Evolutionary conservation across 2,888 invertebrate species (phyloP).

Genomic region (Myathropa florea): DNA sequence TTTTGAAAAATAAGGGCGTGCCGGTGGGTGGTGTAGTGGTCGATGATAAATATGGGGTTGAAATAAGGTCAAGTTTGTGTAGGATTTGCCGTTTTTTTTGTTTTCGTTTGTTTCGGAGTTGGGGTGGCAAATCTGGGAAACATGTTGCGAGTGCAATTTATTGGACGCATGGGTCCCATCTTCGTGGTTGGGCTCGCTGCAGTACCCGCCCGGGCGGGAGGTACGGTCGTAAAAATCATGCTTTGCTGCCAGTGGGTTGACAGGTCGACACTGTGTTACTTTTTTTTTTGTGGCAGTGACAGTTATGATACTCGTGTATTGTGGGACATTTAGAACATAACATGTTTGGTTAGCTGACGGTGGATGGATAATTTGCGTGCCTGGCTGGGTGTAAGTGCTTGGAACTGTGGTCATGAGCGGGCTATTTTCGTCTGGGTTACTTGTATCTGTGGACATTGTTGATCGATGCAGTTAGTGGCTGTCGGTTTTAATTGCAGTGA

Average conservation of each 20-base stretch:
- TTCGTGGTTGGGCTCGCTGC: background rate
- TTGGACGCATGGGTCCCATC: constrained; percentile 43
- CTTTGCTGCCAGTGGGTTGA: background rate
- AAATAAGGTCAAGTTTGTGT: constrained; percentile 68
- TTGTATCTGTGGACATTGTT: background rate
- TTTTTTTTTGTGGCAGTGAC: constrained; percentile 23
- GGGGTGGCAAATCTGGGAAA: constrained; percentile 48
- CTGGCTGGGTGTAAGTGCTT: background rate
- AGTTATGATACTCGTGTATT: constrained; percentile 54
- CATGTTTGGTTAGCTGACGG: background rate
- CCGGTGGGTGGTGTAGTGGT: background rate
- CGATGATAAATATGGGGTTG: constrained; percentile 43
- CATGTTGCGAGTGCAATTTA: constrained; percentile 50
- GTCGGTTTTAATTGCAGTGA: background rate
- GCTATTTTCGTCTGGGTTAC: constrained; percentile 8
- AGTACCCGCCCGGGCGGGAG: background rate
- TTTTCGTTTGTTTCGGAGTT: constrained; percentile 11
- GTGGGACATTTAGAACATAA: constrained; percentile 32
- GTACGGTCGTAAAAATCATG: background rate
- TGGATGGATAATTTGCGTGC: constrained; percentile 50
- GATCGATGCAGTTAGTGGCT: background rate
- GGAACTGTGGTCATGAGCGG: constrained; percentile 21
- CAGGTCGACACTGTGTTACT: background rate
- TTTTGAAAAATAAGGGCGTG: background rate
- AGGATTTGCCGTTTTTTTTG: constrained; percentile 10